These are phyloP conservation scores for Glaucopsyche alexis DNA, from an alignment of 2,888 invertebrate genomes.

Conservation along the genomic window DNA sequence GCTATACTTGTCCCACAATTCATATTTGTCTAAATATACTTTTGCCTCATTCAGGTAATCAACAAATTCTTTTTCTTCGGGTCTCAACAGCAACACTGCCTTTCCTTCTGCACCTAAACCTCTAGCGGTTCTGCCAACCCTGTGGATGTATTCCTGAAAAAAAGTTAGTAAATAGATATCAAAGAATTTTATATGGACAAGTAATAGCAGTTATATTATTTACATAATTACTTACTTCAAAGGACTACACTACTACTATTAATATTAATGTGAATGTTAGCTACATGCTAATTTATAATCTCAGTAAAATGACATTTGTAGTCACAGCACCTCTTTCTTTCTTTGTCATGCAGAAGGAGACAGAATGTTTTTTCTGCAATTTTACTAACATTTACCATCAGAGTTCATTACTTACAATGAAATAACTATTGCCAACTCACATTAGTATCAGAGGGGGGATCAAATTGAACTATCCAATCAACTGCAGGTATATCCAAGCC, in stretches of 20 bases:
- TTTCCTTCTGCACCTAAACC: slow-evolving; percentile 95
- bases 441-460: slow-evolving; percentile 99
- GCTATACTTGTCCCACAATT: slow-evolving; percentile 63
- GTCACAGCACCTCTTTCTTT: too few species aligned
- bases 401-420: not conserved
- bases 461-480: slow-evolving; percentile 99
- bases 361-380: too few species aligned
- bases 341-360: too few species aligned
- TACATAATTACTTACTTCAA: too few species aligned
- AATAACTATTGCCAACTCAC: slow-evolving; percentile 60
- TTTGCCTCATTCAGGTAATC: slow-evolving; percentile 93
- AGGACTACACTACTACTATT: too few species aligned
- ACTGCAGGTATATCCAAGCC: slow-evolving; percentile 98
- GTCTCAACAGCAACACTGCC: slow-evolving; percentile 93
- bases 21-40: slow-evolving; percentile 94
- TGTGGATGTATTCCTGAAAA: slow-evolving; percentile 96
- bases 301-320: too few species aligned
- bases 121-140: slow-evolving; percentile 98
- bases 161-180: too few species aligned
- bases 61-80: slow-evolving; percentile 96
- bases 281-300: too few species aligned
- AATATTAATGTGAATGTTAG: too few species aligned
- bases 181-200: not conserved
- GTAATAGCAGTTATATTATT: slow-evolving; percentile 22
- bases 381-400: too few species aligned